Base-by-base conservation (phyloP, 2,797 vertebrate genomes). In the Gymnodraco acuticeps region DNA sequence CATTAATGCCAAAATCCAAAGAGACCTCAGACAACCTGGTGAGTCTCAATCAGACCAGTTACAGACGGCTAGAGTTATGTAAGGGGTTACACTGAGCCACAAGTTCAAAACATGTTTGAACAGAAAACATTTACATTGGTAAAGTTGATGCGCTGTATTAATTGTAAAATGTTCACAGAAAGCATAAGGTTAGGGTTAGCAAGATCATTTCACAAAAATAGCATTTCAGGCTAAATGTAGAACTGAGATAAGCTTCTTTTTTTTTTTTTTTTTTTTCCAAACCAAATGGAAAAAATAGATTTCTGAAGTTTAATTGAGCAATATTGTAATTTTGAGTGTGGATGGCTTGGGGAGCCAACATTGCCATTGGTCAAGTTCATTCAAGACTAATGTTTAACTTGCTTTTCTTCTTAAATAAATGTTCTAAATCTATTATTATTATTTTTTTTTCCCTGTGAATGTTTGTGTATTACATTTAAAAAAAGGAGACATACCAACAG, bases 1-100 rank as follows among this genome's bases (percentile, higher is more conserved):
- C 69, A 64, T 70, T 72, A 80, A 76, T 77, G 51, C 62, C 45
- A 31, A 23, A 72, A 58, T 43, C 53, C 10, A 50, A 59, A 48
- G 19, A 56, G 56, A 78, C 23, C 56, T 69, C 58, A 74, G 50
- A 60, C 60, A 75, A 64, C 52, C 47, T 68, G 61, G 16, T 15
- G 46, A 72, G 64, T 76, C 46, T 59, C 51, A 65, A 42, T 23
- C 14, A 53, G 27, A 38, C 16, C 60, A 31, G 14, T 23, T 3
- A 38, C 33, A 38, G 33, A 7, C 23, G 2, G 42, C 9, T 56
- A 15, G 19, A 64, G 33, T 55, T 52, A 16, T n/a, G 17, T 27
- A 15, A 50, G 19, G 17, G 19, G 56, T 47, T 58, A n/a, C 42
- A 64, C 10, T 45, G 16, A 41, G 19, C 20, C 43, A 23, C 55